Evolutionary conservation across 2,888 invertebrate species (phyloP), one percentile per base, ranked within the genome.

Genomic region (Mayetiola destructor): DNA sequence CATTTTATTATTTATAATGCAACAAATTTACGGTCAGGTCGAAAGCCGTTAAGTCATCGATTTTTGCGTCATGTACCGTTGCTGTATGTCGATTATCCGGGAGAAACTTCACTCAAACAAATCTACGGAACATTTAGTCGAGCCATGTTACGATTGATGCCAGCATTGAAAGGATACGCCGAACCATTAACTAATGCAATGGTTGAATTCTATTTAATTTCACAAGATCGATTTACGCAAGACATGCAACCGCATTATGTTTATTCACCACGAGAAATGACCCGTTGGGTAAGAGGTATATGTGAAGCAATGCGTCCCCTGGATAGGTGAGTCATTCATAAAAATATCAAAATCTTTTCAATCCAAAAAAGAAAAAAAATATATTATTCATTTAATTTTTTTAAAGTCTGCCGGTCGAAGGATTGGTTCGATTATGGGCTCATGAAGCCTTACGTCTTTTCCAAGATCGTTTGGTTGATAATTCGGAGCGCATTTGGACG

Each of bases 181-280:
- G 97, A 96, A 67, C 92, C 97, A 1, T 76, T 99, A 40, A 99
- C 99, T 1, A 91, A 90, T 67, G 96, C 99, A 2, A 99, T 99
- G 99, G 99, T 99, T 12, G 94, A 95, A 68, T 90, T 99, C 69
- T 99, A 97, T 76, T 78, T 97, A 57, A 82, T 87, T 6, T 96
- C 96, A 5, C 97, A 99, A 76, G 97, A 97, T 70, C 80, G 87
- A 57, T 99, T 99, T 73, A 99, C 99, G 1, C 97, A 97, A 74
- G 99, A 99, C 73, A 97, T 97, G 93, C 99, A 99, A 72, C 99
- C 99, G 1, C 99, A 99, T 74, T 99, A 99, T 71, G 96, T 99
- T 0, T 99, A 99, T 76, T 96, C 96, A 58, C 99, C 99, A 10
- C 80, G 92, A 67, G 99, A 99, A 75, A 92, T 99, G 93, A 99